Evolutionary conservation across 2,797 vertebrate species (phyloP).

Genomic region (Aratinga solstitialis): DNA sequence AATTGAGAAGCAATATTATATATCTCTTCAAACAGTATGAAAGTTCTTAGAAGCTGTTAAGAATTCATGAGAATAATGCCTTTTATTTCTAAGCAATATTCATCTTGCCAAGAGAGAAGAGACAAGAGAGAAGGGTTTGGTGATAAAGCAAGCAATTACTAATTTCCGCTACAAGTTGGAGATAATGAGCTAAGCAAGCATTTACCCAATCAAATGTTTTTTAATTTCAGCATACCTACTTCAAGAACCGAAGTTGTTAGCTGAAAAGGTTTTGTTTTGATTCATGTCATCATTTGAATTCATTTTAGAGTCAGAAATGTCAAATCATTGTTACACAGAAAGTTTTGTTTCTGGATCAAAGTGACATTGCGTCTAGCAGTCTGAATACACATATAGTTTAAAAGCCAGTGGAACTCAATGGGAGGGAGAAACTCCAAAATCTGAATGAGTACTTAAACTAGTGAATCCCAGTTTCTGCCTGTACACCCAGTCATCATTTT

Average conservation of each 20-base stretch:
- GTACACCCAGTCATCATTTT: background rate
- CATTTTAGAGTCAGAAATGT: background rate
- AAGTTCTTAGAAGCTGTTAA: background rate
- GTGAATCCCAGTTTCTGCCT: background rate
- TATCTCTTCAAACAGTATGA: background rate
- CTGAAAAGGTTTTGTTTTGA: slow-evolving; percentile 22
- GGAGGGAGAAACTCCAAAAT: background rate
- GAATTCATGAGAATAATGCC: background rate
- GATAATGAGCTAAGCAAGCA: background rate
- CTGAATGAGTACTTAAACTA: background rate
- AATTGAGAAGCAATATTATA: background rate
- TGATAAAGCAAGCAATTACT: background rate
- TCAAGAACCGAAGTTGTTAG: background rate
- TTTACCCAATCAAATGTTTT: background rate
- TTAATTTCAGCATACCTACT: background rate
- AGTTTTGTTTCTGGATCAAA: slow-evolving; percentile 14
- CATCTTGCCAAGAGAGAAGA: background rate
- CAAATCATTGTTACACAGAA: slow-evolving; percentile 15
- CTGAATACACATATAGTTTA: background rate
- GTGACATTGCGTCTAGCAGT: background rate
- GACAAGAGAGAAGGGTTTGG: background rate
- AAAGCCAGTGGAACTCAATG: background rate
- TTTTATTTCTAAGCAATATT: background rate
- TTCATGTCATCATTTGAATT: background rate
- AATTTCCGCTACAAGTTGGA: background rate